Base-by-base conservation (phyloP, 2,888 invertebrate genomes). In the Cheilosia pagana region DNA sequence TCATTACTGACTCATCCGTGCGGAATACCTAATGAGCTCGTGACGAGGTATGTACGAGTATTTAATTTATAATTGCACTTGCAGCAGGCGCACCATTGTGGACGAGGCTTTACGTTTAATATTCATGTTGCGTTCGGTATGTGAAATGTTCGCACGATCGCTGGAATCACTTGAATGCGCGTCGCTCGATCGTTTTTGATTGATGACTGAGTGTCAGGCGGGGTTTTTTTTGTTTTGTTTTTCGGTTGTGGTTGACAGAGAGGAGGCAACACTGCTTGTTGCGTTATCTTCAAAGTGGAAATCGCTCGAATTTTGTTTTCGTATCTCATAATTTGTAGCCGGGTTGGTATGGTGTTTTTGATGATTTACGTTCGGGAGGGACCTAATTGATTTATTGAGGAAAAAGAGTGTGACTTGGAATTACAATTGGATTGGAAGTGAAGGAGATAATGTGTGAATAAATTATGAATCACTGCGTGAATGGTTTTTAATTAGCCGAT, bases 101-200 rank as follows among this genome's bases (percentile, higher is more conserved):
- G 21, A 7, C 59, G 21, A 31, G n/a, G 50, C 8, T n/a, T 48
- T 14, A 2, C 39, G 39, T 35, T 53, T 74, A 74, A 45, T 62
- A 83, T 83, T 78, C 82, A 83, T 70, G 74, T 48, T 63, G 74
- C 82, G 82, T 83, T 63, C 41, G 68, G 12, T 28, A 70, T 68
- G 59, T 59, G 63, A 78, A 83, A 78, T 74, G 63, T 74, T 82
- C 68, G 82, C 72, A 68, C 77, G 77, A 81, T 65, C 81, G 50
- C 16, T 31, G 19, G 19, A 45, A 16, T 45, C 23, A 19, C 23
- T 59, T 28, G 28, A 57, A 68, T 55, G 68, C 50, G 55, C 23
- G 14, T 25, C 21, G 8, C 76, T 23, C 21, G 21, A 45, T 53
- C 50, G 62, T 14, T 25, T 83, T 83, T 83, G 78, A 83, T 83